A percentile compares a stretch with the other conserved stretches of the same genome.
phyloP scores from a whole-genome alignment of 35 echinoderm and acorn worm species.

The Ophioderma brevispina region DNA sequence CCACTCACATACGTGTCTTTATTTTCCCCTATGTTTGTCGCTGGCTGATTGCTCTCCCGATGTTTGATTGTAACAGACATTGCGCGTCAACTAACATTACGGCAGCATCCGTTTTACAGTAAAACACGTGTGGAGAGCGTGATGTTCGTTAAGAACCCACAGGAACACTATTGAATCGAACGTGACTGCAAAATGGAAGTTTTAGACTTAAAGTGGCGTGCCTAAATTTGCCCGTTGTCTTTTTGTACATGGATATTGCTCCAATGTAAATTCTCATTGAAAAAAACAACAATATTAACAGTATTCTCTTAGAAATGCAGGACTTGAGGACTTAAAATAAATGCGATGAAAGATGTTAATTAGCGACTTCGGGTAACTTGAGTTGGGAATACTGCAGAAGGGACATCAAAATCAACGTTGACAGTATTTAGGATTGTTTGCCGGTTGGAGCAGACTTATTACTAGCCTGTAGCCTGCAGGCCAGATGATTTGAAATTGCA shows the following conservation, averaged over 20 bases:
- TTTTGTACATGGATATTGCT: neutral
- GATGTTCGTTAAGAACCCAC: neutral
- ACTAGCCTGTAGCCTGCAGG: too few relatives aligned
- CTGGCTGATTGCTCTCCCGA: neutral
- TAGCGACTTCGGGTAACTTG: too few relatives aligned
- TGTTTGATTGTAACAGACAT: neutral
- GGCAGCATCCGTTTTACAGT: neutral
- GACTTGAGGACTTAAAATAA: too few relatives aligned
- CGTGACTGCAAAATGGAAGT: neutral
- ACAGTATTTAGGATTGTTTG: too few relatives aligned
- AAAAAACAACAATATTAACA: neutral
- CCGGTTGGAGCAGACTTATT: too few relatives aligned
- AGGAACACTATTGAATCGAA: neutral
- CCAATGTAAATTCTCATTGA: neutral
- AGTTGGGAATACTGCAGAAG: too few relatives aligned
- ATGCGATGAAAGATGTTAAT: too few relatives aligned
- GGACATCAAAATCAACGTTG: too few relatives aligned
- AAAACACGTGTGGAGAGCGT: neutral
- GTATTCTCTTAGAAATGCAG: too few relatives aligned
- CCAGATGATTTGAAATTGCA: too few relatives aligned
- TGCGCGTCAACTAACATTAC: neutral
- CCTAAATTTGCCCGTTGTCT: neutral
- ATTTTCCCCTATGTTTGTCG: neutral
- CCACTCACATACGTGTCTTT: neutral
- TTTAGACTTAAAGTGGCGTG: neutral